Evolutionary conservation across 2,888 invertebrate genomes (phyloP).

Genomic region (Psylliodes chrysocephalus): DNA sequence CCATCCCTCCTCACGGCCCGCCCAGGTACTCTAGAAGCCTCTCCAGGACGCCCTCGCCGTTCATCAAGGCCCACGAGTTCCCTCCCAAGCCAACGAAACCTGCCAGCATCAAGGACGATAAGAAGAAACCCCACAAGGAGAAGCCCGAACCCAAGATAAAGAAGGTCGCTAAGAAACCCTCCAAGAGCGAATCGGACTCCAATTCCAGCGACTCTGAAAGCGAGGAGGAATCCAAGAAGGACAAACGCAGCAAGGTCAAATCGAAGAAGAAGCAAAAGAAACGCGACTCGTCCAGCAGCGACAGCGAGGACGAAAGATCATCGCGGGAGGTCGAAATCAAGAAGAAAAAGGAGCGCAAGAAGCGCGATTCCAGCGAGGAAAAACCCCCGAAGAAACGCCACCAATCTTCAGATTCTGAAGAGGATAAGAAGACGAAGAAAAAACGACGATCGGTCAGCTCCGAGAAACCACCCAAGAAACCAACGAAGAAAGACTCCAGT

Average conservation of each 20-base stretch:
- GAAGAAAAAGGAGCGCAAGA: slow-evolving; percentile 65
- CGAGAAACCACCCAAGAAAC: slow-evolving; percentile 68
- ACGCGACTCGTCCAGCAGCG: slow-evolving; percentile 67
- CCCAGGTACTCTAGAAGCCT: slow-evolving; percentile 77
- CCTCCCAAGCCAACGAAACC: slow-evolving; percentile 64
- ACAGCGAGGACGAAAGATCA: slow-evolving; percentile 62
- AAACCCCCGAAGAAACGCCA: slow-evolving; percentile 68
- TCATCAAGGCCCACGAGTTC: slow-evolving; percentile 76
- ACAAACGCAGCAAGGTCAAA: slow-evolving; percentile 57
- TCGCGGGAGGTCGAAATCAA: slow-evolving; percentile 62
- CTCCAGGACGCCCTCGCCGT: slow-evolving; percentile 88
- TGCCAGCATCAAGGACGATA: slow-evolving; percentile 60
- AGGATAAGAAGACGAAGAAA: slow-evolving; percentile 70
- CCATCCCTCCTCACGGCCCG: slow-evolving; percentile 62
- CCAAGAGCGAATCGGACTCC: slow-evolving; percentile 61
- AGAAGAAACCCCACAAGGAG: slow-evolving; percentile 63
- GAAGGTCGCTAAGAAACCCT: slow-evolving; percentile 59
- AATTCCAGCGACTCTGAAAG: slow-evolving; percentile 61
- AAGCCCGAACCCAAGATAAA: slow-evolving; percentile 56
- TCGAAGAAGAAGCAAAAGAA: slow-evolving; percentile 59
- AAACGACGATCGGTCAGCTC: slow-evolving; percentile 59
- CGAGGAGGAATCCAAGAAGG: slow-evolving; percentile 57
- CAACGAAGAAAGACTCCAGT: slow-evolving; percentile 58
- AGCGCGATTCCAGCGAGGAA: slow-evolving; percentile 66
- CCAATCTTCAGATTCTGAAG: slow-evolving; percentile 71